A percentile compares a stretch with the other conserved stretches of the same genome.
These are phyloP conservation scores for Galeopsomyia nigrocyanea DNA, from an alignment of 2,888 invertebrate species.

Conservation along the genomic window DNA sequence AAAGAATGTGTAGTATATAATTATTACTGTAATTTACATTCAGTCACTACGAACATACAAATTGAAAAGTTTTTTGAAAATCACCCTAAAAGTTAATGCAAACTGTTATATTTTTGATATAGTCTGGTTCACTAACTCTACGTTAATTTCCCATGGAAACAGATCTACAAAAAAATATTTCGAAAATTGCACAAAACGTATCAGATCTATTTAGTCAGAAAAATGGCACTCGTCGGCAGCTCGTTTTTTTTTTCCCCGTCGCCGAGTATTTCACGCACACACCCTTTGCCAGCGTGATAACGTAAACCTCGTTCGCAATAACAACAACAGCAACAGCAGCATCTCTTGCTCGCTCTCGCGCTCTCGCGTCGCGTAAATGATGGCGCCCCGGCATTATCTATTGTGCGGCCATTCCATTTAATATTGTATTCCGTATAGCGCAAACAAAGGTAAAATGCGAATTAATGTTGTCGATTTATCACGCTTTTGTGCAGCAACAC, in stretches of 20 bases:
- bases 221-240: not conserved
- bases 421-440: conserved; percentile 67
- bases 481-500: conserved; percentile 66
- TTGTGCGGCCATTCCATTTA: conserved; percentile 68
- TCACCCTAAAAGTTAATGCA: no score
- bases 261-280: conserved; percentile 5
- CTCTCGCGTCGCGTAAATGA: conserved; percentile 60
- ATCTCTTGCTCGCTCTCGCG: conserved; percentile 6
- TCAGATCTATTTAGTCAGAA: no score
- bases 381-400: conserved; percentile 67
- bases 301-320: not conserved
- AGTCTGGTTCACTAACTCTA: no score
- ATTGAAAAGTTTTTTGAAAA: no score
- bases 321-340: not conserved
- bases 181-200: no score
- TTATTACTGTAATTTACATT: no score
- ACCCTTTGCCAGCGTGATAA: not conserved
- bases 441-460: conserved; percentile 69
- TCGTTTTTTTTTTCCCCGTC: conserved; percentile 49
- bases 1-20: no score
- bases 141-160: no score
- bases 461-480: conserved; percentile 69
- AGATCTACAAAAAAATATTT: no score
- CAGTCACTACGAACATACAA: no score
- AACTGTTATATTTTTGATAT: no score